Evolutionary conservation across 2,113 vertebrate species (phyloP).

Genomic region (Sander vitreus): DNA sequence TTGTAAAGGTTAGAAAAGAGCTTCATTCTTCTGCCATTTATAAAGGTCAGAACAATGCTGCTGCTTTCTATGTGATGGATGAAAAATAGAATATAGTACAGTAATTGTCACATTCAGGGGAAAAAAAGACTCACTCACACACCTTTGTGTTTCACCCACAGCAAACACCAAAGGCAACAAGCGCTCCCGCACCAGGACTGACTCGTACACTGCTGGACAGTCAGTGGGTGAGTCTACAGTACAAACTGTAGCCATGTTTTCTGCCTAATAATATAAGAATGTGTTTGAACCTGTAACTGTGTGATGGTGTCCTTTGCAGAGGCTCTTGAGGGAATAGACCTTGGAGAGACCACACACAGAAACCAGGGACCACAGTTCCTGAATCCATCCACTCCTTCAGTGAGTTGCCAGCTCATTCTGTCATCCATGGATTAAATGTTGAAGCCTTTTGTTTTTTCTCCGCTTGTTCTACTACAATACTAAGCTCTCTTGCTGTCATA

Average conservation of each 20-base stretch:
- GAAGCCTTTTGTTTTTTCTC: slow-evolving; percentile 10
- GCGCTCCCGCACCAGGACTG: slow-evolving; percentile 94
- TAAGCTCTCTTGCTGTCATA: slow-evolving; percentile 1
- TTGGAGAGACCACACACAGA: slow-evolving; percentile 95
- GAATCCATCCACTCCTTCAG: slow-evolving; percentile 99
- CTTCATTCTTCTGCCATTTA: not conserved
- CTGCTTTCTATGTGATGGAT: not conserved
- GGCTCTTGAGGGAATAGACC: slow-evolving; percentile 94
- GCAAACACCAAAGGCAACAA: slow-evolving; percentile 98
- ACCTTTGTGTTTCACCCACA: slow-evolving; percentile 68
- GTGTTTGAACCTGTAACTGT: not conserved
- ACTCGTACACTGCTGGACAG: slow-evolving; percentile 97
- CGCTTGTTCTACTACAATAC: not conserved
- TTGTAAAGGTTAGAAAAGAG: not conserved
- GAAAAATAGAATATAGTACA: not conserved
- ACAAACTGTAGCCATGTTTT: not conserved
- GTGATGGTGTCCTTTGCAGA: slow-evolving; percentile 81
- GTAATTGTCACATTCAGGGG: not conserved
- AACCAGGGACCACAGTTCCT: slow-evolving; percentile 96
- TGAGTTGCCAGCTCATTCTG: slow-evolving; percentile 80
- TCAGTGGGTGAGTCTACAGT: slow-evolving; percentile 90
- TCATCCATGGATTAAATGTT: not conserved
- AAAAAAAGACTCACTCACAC: not conserved
- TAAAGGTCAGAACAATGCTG: slow-evolving; percentile 2
- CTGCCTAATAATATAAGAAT: not conserved